Evolutionary conservation across 2,797 vertebrate species (phyloP), one percentile per base, ranked within the genome.

Genomic region (Myoxocephalus aenaeus): DNA sequence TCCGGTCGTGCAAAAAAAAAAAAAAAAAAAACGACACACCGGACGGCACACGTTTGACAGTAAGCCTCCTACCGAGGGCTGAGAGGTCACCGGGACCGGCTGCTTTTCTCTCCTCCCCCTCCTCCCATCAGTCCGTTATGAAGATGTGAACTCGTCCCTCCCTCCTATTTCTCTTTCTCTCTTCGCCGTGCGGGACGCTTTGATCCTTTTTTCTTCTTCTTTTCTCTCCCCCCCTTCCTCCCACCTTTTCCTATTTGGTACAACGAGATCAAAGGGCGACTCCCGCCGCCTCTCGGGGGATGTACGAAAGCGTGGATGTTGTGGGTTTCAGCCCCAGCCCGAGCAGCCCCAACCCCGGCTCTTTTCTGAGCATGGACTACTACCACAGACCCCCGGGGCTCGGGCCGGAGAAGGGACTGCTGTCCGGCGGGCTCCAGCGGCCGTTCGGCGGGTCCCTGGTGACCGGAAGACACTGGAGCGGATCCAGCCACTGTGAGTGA

Each of bases 331-430:
- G 89, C 78, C 91, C 91, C 62, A 73, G 83, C 72, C 86, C 87
- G 38, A 80, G 86, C 82, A 92, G 91, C 79, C 91, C 92, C 11
- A 82, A 75, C 58, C 61, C 89, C 50, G 87, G 90, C 73, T 90
- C 91, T 1, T 93, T 93, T 4, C 86, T 93, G 22, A 66, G 90
- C 82, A 91, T 91, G 92, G 92, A 93, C 90, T 93, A 92, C 88
- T 93, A 93, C 87, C 92, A 93, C 90, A 65, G 89, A 81, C 81
- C 90, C 27, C 91, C 92, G 44, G 92, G 92, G 64, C 86, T 93
- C 38, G 87, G 85, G n/a, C 80, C 85, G 54, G 92, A 93, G 69
- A 92, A 92, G 76, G 90, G 89, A 9, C 85, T 90, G 18, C 84
- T 91, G 72, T 51, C 90, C 77, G 88, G 81, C 0, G 90, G 83